phyloP scores from a whole-genome alignment of 1,140 invertebrate species.

The Lucilia sericata region DNA sequence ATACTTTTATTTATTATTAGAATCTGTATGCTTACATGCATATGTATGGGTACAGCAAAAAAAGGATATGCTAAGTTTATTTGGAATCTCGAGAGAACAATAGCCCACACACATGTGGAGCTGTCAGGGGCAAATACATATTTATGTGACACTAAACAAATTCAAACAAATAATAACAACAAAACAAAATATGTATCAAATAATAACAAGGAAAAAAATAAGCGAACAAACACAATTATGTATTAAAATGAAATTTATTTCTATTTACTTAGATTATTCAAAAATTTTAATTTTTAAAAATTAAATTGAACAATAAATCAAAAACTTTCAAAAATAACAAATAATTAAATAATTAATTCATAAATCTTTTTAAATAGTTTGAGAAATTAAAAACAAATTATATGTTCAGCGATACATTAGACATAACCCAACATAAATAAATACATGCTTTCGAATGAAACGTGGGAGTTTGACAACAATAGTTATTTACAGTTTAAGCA shows the following conservation, averaged over 20 bases:
- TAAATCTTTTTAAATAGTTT: not conserved
- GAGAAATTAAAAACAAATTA: not conserved
- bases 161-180: not conserved
- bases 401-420: not conserved
- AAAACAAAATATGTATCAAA: not conserved
- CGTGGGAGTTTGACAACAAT: too few species aligned
- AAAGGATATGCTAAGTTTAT: slow-evolving; percentile 25
- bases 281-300: not conserved
- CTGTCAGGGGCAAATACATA: slow-evolving; percentile 28
- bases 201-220: not conserved
- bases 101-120: slow-evolving; percentile 22
- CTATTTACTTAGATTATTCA: not conserved
- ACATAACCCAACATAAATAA: too few species aligned
- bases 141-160: slow-evolving; percentile 43
- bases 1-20: too few species aligned
- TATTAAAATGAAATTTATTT: slow-evolving; percentile 17
- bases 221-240: not conserved
- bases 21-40: too few species aligned
- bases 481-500: too few species aligned
- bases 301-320: slow-evolving; percentile 31
- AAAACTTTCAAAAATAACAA: not conserved
- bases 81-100: slow-evolving; percentile 22
- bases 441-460: too few species aligned
- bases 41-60: not conserved
- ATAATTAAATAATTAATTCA: not conserved